Evolutionary conservation across 2,113 vertebrate species (phyloP), one percentile per base, ranked within the genome.

Genomic region (Cairina moschata): DNA sequence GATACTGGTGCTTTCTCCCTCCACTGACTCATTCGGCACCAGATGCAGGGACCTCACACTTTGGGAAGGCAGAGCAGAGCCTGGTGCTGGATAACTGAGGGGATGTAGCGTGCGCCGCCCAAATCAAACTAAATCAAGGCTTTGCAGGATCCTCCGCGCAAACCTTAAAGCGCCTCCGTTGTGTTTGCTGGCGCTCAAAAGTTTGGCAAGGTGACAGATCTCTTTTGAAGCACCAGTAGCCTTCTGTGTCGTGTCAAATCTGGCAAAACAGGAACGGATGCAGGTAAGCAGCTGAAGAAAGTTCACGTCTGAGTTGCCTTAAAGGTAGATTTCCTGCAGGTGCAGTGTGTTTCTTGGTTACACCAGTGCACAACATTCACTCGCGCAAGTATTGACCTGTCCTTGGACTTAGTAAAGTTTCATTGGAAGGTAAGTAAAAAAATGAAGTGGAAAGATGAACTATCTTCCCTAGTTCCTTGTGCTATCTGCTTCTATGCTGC

Each of bases 1-100:
- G 90, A 97, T 95, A 96, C 92, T 94, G 75, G 91, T 97, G 96
- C 77, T 95, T 97, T 96, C 92, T 94, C 69, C 82, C 92, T 84
- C 90, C 92, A 82, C 84, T 83, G 63, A 60, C 88, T 93, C 80
- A 71, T 85, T 76, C 54, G 0, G 80, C 44, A 4, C 77, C 79
- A 55, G 80, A 91, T 77, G n/a, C 34, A 75, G 77, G 80, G 93
- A 95, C 97, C 90, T 88, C 87, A 6, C 0, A 8, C 80, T 80
- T 79, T 0, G 8, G 69, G 71, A 75, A 36, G 80, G 67, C 68
- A 82, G 72, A 83, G 74, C 2, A 5, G 20, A 83, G 88, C 60
- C 36, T 1, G 1, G 14, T 55, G 83, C 74, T 77, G 83, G 76
- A 17, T 69, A 8, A 12, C 93, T 69, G 81, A 13, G 90, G 88